Evolutionary conservation across 2,888 invertebrate genomes (phyloP), one percentile per base, ranked within the genome.

Genomic region (Proisotoma minuta): DNA sequence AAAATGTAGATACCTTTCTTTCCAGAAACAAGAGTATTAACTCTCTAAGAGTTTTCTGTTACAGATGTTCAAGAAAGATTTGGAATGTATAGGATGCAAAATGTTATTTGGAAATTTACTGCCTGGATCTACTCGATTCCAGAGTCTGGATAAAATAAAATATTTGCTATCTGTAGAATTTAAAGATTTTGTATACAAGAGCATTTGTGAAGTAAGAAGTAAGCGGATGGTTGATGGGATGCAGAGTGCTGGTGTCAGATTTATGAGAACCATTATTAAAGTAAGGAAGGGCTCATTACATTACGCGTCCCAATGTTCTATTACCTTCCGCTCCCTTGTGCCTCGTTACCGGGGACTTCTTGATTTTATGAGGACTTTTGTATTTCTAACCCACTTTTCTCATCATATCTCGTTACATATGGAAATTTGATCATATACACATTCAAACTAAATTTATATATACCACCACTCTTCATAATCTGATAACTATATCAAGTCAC

Each of bases 301-400:
- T 54, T 39, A 34, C n/a, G 34, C 34, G 39, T 54, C 39, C 39
- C 34, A 20, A 23, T 54, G 39, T 23, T 23, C 23, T 54, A n/a
- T 22, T 54, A 34, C 53, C 20, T 54, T 34, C 8, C 34, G 28
- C 28, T 34, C 34, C 53, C 53, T 34, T 29, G 53, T 34, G 53
- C 20, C 29, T 54, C 39, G 39, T 34, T 34, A 54, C 15, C 28
- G 39, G 20, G 23, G 53, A 29, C 53, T 54, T n/a, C 10, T 34
- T 20, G 34, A 54, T 54, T 54, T 54, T 54, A 28, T 54, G 27
- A 3, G 3, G 53, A 29, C 3, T n/a, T 34, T 20, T 54, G 26
- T 27, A 5, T 20, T 43, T 39, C 18, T 52, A 52, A 54, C 39
- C 34, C 39, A 54, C 18, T 39, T 29, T 54, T 39, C 39, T 20